phyloP scores from a whole-genome alignment of 2,888 invertebrate genomes.

The Zhuqinia jingwanae region DNA sequence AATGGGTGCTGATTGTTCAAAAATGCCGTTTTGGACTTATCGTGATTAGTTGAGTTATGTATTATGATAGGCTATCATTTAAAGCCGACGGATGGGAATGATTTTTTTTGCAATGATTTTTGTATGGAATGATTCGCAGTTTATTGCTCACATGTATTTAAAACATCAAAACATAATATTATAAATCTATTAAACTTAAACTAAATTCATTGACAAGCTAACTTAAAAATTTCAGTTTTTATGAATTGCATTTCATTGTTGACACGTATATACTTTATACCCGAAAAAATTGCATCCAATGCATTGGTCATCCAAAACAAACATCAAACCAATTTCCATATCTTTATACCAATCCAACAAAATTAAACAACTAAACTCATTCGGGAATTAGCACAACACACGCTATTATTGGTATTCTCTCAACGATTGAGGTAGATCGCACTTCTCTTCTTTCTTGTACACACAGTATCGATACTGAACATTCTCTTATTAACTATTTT shows the following conservation, averaged over 20 bases:
- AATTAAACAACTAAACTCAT: background rate
- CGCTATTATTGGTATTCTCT: background rate
- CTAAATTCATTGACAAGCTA: slow-evolving; percentile 58
- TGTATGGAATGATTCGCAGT: too few species aligned
- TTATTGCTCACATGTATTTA: background rate
- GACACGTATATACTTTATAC: slow-evolving; percentile 59
- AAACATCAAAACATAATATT: slow-evolving; percentile 4
- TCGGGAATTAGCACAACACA: background rate
- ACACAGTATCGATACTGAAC: background rate
- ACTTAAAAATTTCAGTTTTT: slow-evolving; percentile 70
- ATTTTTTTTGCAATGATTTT: too few species aligned
- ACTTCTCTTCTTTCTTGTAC: slow-evolving; percentile 30
- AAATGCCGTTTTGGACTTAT: too few species aligned
- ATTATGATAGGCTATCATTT: too few species aligned
- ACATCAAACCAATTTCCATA: background rate
- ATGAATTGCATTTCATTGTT: slow-evolving; percentile 64
- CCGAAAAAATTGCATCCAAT: slow-evolving; percentile 55
- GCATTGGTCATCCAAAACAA: slow-evolving; percentile 22
- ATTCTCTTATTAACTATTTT: background rate
- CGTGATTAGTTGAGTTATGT: too few species aligned
- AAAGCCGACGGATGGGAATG: too few species aligned
- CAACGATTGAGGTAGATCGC: slow-evolving; percentile 61
- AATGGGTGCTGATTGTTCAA: too few species aligned
- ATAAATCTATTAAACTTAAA: background rate
- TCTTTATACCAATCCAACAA: background rate